phyloP scores from a whole-genome alignment of 2,113 vertebrate species.

The Tenrec ecaudatus region DNA sequence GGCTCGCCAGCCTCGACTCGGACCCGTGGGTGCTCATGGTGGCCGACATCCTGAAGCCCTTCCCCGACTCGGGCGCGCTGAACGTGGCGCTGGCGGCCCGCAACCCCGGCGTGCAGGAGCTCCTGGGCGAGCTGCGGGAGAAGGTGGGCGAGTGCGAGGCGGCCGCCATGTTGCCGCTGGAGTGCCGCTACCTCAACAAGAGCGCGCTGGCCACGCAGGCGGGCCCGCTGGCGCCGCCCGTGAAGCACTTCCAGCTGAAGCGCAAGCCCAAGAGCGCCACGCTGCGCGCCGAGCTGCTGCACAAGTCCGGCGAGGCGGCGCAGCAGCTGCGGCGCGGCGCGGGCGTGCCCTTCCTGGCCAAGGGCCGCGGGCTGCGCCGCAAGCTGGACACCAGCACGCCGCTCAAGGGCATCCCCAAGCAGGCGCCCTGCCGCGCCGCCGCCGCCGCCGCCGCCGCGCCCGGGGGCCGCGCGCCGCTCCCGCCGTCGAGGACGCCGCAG shows the following conservation, averaged over 20 bases:
- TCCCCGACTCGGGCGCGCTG: constrained; percentile 97
- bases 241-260: constrained; percentile 99
- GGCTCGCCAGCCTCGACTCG: constrained; percentile 86
- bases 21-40: constrained; percentile 99
- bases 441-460: constrained; percentile 95
- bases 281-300: constrained; percentile 96
- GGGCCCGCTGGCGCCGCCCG: constrained; percentile 96
- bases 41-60: constrained; percentile 98
- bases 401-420: constrained; percentile 98
- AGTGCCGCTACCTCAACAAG: constrained; percentile 99
- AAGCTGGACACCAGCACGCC: constrained; percentile 99
- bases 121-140: constrained; percentile 96
- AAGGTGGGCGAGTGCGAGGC: constrained; percentile 98
- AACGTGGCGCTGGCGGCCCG: constrained; percentile 98
- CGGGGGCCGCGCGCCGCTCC: constrained; percentile 95
- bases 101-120: constrained; percentile 98
- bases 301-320: constrained; percentile 98
- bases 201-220: constrained; percentile 96
- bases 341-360: constrained; percentile 97
- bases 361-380: constrained; percentile 97
- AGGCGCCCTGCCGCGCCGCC: constrained; percentile 93
- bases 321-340: constrained; percentile 98
- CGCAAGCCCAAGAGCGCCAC: constrained; percentile 99
- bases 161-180: constrained; percentile 96
- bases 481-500: constrained; percentile 93